phyloP scores from a whole-genome alignment of 1,140 invertebrate species.

The Nymphalis io region DNA sequence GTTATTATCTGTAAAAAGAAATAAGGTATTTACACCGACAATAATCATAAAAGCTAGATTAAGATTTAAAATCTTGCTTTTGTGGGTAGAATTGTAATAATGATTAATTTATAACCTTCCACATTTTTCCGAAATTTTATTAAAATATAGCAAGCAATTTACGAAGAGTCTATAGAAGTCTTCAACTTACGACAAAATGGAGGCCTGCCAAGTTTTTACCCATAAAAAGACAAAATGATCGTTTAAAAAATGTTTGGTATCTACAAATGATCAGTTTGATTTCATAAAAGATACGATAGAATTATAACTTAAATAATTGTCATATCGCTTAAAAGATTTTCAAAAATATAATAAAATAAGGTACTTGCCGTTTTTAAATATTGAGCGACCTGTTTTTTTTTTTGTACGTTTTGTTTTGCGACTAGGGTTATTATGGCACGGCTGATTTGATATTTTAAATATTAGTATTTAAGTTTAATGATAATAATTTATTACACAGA shows the following conservation, averaged over 20 bases:
- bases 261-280: constrained; percentile 19
- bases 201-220: constrained; percentile 7
- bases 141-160: background rate
- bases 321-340: too few species aligned
- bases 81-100: background rate
- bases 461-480: constrained; percentile 27
- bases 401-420: background rate
- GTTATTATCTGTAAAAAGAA: too few species aligned
- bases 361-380: constrained; percentile 2
- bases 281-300: background rate
- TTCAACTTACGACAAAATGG: constrained; percentile 11
- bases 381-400: background rate
- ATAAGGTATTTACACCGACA: background rate
- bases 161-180: background rate
- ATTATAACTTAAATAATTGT: too few species aligned
- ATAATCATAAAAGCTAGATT: background rate
- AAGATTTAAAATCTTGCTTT: background rate
- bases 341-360: too few species aligned
- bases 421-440: background rate
- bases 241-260: background rate
- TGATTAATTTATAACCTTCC: background rate
- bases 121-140: background rate
- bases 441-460: constrained; percentile 3
- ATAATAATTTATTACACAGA: constrained; percentile 38
- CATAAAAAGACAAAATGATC: background rate